Evolutionary conservation across 2,797 vertebrate species (phyloP), one percentile per base, ranked within the genome.

Genomic region (Pampus argenteus): DNA sequence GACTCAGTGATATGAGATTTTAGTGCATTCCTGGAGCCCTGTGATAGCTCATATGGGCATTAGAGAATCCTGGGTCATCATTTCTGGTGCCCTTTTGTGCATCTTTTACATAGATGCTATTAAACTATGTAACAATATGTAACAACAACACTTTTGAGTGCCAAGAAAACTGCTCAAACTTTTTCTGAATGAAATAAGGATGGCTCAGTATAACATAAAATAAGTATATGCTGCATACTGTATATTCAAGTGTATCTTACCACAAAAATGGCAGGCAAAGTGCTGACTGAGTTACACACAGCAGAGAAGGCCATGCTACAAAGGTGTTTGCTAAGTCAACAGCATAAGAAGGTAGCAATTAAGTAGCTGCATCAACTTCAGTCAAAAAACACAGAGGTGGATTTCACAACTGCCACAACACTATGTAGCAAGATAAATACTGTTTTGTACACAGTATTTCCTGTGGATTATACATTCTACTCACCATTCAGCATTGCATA

Each of bases 1-100:
- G 93, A 94, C 81, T 94, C 90, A 88, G 90, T 86, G 86, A 88
- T 90, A 91, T 73, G 79, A 80, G 44, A 74, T 74, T 67, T 14
- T 3, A 81, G 81, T 84, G 78, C 84, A 82, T 87, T 88, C 70
- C 92, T 93, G 90, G 76, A 86, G 84, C 68, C 14, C 72, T 72
- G 74, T 45, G 90, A 93, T 93, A 91, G 82, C 64, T 63, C 73
- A 63, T 23, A 68, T 67, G 74, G 64, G 76, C 71, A 82, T 62
- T 67, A 74, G 40, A 78, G 76, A 71, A 83, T 78, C 68, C 63
- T 73, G 74, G 74, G 77, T 66, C 78, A 78, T 91, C 79, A 82
- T 73, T 88, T 89, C 79, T 80, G 78, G 50, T 78, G 80, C 65
- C 51, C 44, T 55, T 70, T 86, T 49, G 40, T 47, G 26, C 48